A percentile compares a stretch with the other conserved stretches of the same genome.
Evolutionary conservation across 2,797 vertebrate species (phyloP).

Genomic region (Sebastes baramenuke): DNA sequence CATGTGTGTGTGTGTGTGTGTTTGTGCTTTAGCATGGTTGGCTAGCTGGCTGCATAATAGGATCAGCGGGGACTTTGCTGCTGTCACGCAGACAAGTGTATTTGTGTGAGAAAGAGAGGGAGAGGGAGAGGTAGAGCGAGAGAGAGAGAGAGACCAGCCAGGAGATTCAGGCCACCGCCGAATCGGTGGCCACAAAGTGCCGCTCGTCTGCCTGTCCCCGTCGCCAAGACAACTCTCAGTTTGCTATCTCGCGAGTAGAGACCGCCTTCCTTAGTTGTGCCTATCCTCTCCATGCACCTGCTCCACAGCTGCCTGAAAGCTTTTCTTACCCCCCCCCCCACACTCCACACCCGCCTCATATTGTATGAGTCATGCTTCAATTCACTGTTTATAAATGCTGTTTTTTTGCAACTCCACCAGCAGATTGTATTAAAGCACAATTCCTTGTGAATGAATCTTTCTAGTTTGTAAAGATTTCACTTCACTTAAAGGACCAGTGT

Average conservation of each 20-base stretch:
- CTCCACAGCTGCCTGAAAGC: slow-evolving; percentile 43
- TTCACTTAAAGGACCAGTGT: background rate
- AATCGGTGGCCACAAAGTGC: slow-evolving; percentile 32
- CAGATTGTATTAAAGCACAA: slow-evolving; percentile 5
- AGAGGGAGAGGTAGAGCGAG: background rate
- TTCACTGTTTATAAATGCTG: slow-evolving; percentile 9
- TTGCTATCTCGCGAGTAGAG: background rate
- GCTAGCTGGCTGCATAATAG: slow-evolving; percentile 39
- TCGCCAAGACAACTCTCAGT: slow-evolving; percentile 39
- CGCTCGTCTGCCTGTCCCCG: background rate
- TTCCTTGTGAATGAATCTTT: background rate
- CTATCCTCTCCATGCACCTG: slow-evolving; percentile 24
- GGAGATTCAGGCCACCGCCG: slow-evolving; percentile 29
- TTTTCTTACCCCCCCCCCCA: background rate
- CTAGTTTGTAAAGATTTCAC: background rate
- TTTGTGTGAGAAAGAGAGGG: background rate
- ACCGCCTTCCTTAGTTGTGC: background rate
- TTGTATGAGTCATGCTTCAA: slow-evolving; percentile 31
- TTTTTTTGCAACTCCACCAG: background rate
- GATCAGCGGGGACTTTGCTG: slow-evolving; percentile 64
- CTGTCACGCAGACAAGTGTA: background rate
- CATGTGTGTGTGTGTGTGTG: slow-evolving; percentile 1
- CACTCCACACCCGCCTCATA: background rate
- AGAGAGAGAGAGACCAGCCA: background rate
- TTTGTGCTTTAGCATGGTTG: slow-evolving; percentile 1